A percentile compares a stretch with the other conserved stretches of the same genome.
Evolutionary conservation across 2,888 invertebrate species (phyloP).

Genomic region (Apodemia mormo): DNA sequence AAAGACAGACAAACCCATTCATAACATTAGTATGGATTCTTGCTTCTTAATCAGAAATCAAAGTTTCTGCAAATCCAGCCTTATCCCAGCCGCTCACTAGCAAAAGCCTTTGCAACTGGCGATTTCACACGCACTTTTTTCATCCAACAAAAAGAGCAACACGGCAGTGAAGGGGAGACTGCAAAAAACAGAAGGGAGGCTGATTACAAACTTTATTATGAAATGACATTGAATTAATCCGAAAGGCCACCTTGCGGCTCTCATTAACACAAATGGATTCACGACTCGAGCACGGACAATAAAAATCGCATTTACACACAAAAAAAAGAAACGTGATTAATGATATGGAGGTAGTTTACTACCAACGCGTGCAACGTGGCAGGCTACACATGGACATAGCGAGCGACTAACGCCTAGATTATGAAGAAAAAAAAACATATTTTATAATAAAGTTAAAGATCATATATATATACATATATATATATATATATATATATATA

Average conservation of each 20-base stretch:
- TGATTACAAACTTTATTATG: slow-evolving; percentile 57
- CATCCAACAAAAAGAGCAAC: slow-evolving; percentile 39
- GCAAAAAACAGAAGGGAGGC: slow-evolving; percentile 48
- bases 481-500: too few species aligned
- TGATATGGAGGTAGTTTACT: slow-evolving; percentile 53
- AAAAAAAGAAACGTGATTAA: slow-evolving; percentile 70
- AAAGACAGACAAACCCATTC: too few species aligned
- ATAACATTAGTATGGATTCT: too few species aligned
- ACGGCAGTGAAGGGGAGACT: slow-evolving; percentile 34
- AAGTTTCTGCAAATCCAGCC: neutral
- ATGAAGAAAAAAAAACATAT: too few species aligned
- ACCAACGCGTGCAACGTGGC: slow-evolving; percentile 31
- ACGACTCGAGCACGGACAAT: slow-evolving; percentile 62
- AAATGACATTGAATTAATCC: slow-evolving; percentile 71
- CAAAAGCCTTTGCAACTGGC: slow-evolving; percentile 44
- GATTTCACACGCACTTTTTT: slow-evolving; percentile 52
- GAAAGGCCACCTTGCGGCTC: slow-evolving; percentile 68
- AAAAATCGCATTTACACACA: slow-evolving; percentile 74
- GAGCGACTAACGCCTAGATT: slow-evolving; percentile 12
- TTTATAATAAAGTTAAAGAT: too few species aligned
- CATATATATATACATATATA: too few species aligned
- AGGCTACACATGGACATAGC: slow-evolving; percentile 28
- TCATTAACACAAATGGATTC: slow-evolving; percentile 73
- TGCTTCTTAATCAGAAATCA: neutral
- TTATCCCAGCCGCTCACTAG: neutral